Evolutionary conservation across 2,888 invertebrate species (phyloP).

Genomic region (Drosophila aldrichi): DNA sequence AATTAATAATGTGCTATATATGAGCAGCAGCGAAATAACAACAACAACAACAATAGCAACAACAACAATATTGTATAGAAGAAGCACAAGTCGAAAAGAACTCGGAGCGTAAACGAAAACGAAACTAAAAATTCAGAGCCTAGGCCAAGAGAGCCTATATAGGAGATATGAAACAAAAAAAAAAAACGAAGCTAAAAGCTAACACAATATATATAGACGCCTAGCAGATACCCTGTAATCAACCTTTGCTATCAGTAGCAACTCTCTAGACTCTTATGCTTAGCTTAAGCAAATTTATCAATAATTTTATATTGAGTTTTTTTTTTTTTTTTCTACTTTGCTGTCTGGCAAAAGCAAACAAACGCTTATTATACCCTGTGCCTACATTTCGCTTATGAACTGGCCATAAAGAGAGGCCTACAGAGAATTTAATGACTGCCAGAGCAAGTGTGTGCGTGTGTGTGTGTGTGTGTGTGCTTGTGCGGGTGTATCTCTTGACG

Average conservation of each 20-base stretch:
- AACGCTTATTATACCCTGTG: neutral
- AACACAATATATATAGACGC: neutral
- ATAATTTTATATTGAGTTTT: neutral
- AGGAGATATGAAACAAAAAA: too few species aligned
- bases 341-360: neutral
- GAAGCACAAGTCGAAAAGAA: conserved; percentile 34
- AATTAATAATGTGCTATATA: conserved; percentile 74
- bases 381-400: neutral
- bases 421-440: conserved; percentile 31
- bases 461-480: conserved; percentile 5
- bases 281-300: neutral
- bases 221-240: conserved; percentile 2
- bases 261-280: too few species aligned
- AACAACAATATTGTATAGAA: conserved; percentile 5
- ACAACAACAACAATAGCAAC: conserved; percentile 28
- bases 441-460: conserved; percentile 13
- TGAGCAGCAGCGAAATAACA: conserved; percentile 46
- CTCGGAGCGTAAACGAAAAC: conserved; percentile 57
- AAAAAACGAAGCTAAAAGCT: conserved; percentile 16
- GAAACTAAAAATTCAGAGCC: conserved; percentile 46
- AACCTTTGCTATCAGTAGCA: neutral
- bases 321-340: too few species aligned
- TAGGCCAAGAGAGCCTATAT: conserved; percentile 15
- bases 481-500: conserved; percentile 34
- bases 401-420: conserved; percentile 36